Conservation (phyloP, 92 coral and sea anemone species). For the Pocillopora meandrina region DNA sequence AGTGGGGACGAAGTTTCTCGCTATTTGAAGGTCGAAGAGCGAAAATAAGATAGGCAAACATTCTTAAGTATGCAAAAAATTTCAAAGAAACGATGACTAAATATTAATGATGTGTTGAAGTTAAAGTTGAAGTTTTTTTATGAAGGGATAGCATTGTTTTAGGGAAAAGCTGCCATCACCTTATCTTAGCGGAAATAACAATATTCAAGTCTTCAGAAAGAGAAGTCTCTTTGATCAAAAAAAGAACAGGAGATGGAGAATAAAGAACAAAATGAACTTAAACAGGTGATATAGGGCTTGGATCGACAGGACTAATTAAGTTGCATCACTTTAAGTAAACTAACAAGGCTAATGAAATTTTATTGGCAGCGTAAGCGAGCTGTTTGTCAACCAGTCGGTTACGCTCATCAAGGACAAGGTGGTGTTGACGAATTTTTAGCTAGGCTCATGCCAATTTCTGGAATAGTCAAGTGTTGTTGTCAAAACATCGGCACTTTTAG, state of each 20-base stretch:
- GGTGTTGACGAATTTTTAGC: no score
- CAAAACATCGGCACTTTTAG: no score
- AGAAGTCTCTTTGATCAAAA: background rate
- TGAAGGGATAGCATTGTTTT: background rate
- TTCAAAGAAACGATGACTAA: background rate
- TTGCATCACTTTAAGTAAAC: no score
- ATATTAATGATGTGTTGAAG: constrained; percentile 11
- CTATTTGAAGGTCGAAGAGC: background rate
- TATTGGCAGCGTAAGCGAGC: no score
- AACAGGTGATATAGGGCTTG: background rate
- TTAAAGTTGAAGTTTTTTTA: background rate
- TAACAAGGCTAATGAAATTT: no score
- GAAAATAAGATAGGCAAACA: background rate
- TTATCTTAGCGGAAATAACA: background rate
- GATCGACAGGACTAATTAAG: no score
- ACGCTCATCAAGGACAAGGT: no score
- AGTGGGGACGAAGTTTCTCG: background rate
- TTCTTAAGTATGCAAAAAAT: background rate
- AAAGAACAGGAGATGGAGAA: background rate
- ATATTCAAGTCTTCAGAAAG: background rate
- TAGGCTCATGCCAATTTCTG: no score
- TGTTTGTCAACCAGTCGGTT: no score
- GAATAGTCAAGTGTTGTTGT: no score
- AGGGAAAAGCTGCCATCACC: background rate
- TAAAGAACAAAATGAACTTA: background rate